A percentile compares a stretch with the other conserved stretches of the same genome.
Conservation (phyloP, 2,888 invertebrate genomes). For the Ethmia dodecea region DNA sequence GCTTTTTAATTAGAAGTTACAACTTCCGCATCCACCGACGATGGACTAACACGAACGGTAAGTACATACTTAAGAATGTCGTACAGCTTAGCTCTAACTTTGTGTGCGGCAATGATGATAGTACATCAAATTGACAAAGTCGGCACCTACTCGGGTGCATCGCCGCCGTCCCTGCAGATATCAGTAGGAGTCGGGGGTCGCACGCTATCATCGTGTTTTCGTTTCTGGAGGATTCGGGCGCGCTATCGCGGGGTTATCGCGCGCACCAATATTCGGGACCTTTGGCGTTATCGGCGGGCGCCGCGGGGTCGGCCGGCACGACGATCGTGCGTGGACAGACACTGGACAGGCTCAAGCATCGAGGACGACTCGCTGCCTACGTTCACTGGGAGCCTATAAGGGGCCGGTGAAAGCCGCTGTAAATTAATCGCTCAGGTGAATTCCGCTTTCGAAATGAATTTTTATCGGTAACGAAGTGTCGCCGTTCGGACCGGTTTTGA, state of each 20-base stretch:
- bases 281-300: conserved; percentile 6
- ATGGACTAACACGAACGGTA: too few relatives aligned
- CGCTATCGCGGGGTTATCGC: conserved; percentile 22
- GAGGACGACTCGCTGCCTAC: too few relatives aligned
- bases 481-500: conserved; percentile 64
- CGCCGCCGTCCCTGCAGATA: conserved; percentile 7
- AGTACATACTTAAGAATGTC: too few relatives aligned
- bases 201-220: conserved; percentile 24
- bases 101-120: too few relatives aligned
- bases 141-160: too few relatives aligned
- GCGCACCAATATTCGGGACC: conserved; percentile 9
- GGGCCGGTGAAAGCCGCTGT: conserved; percentile 57
- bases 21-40: conserved; percentile 28
- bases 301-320: conserved; percentile 10
- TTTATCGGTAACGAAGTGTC: conserved; percentile 55
- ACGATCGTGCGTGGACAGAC: conserved; percentile 1
- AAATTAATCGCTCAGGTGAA: conserved; percentile 64
- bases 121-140: too few relatives aligned
- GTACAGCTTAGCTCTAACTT: too few relatives aligned
- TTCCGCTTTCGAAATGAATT: conserved; percentile 70
- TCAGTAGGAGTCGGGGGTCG: conserved; percentile 25
- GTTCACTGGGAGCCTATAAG: not conserved
- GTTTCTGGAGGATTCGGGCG: conserved; percentile 18
- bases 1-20: conserved; percentile 37
- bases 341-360: too few relatives aligned